A percentile compares a stretch with the other conserved stretches of the same genome.
Evolutionary conservation across 2,888 invertebrate genomes (phyloP).

Genomic region (Eupithecia subfuscata): DNA sequence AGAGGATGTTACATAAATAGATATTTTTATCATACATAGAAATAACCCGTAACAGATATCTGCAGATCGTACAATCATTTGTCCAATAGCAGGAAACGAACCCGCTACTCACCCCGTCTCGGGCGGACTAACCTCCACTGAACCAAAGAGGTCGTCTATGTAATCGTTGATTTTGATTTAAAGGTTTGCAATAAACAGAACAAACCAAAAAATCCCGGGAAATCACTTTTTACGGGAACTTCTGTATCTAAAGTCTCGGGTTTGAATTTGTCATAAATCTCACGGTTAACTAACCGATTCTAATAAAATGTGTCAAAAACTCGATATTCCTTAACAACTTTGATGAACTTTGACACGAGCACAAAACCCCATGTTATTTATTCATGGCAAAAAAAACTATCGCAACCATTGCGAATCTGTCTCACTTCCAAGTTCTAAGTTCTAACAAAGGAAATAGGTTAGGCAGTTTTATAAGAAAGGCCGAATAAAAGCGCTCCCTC

Average conservation of each 20-base stretch:
- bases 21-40: no score
- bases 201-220: neutral
- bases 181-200: neutral
- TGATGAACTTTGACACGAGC: constrained; percentile 76
- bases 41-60: no score
- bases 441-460: constrained; percentile 63
- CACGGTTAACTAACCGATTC: constrained; percentile 23
- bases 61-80: no score
- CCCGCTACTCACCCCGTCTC: no score
- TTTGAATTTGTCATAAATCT: constrained; percentile 4
- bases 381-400: constrained; percentile 61
- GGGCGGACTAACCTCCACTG: no score
- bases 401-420: constrained; percentile 68
- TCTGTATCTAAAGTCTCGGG: neutral
- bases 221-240: neutral
- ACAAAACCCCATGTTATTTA: constrained; percentile 63
- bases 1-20: no score
- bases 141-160: neutral
- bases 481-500: constrained; percentile 67
- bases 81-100: no score
- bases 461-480: constrained; percentile 42
- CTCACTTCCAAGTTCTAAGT: constrained; percentile 45
- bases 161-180: neutral
- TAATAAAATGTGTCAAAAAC: constrained; percentile 23
- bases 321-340: constrained; percentile 47